phyloP scores from a whole-genome alignment of 2,113 vertebrate genomes.

The Acrocephalus arundinaceus region DNA sequence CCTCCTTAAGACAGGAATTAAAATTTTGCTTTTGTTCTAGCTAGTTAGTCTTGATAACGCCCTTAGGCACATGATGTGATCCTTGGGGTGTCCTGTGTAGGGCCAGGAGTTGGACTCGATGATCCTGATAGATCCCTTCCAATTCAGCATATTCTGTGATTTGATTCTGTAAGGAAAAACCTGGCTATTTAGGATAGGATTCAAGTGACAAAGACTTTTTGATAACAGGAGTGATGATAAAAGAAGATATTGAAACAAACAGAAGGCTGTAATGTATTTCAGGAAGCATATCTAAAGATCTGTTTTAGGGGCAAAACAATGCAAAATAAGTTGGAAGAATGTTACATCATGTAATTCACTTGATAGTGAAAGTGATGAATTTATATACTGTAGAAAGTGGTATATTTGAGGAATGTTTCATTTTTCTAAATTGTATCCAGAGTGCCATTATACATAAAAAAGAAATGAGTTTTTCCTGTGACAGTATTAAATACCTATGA shows the following conservation, averaged over 20 bases:
- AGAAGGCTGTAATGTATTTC: not conserved
- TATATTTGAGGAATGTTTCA: not conserved
- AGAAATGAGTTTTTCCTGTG: not conserved
- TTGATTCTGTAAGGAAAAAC: not conserved
- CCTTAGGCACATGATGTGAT: not conserved
- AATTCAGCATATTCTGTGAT: not conserved
- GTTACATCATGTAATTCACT: not conserved
- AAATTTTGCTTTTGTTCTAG: not conserved
- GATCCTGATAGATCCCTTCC: not conserved
- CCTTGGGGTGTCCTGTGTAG: not conserved
- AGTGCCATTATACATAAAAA: not conserved
- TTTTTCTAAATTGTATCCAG: not conserved
- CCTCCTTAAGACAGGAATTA: not conserved
- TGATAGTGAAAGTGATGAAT: not conserved
- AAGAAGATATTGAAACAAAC: not conserved
- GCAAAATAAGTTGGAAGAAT: not conserved
- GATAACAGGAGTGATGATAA: not conserved
- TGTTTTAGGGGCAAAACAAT: not conserved
- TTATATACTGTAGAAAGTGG: not conserved
- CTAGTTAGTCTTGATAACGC: not conserved
- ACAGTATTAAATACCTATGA: not conserved
- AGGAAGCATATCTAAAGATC: not conserved
- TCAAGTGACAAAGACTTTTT: not conserved
- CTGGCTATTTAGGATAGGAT: not conserved
- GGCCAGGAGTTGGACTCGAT: not conserved